Conservation (phyloP, 2,797 vertebrate species). For the Coilia nasus region DNA sequence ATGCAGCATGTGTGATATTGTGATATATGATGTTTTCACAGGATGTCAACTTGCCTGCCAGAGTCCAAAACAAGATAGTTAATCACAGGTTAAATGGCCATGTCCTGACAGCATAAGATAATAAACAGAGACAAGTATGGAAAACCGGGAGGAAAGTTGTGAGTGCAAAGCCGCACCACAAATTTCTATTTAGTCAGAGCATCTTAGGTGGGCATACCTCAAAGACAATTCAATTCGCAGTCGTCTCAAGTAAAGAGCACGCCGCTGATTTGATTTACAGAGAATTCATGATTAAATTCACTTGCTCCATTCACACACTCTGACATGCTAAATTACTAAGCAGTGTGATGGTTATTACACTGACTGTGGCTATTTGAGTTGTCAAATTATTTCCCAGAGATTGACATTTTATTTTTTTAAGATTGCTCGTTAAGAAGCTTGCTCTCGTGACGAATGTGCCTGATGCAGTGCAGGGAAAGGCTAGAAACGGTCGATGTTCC, state of each 20-base stretch:
- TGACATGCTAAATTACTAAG: conserved; percentile 52
- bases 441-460: conserved; percentile 24
- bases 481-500: not conserved
- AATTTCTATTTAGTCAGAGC: not conserved
- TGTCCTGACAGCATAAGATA: conserved; percentile 6
- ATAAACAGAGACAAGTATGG: not conserved
- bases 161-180: not conserved
- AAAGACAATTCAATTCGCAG: conserved; percentile 63
- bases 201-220: conserved; percentile 55
- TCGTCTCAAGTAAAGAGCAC: conserved; percentile 65
- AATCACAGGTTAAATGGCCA: conserved; percentile 15
- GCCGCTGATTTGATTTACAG: conserved; percentile 71
- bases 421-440: too few species aligned
- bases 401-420: conserved; percentile 43
- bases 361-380: conserved; percentile 56
- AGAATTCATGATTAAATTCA: conserved; percentile 72
- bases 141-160: not conserved
- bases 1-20: conserved; percentile 21
- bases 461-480: not conserved
- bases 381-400: conserved; percentile 51
- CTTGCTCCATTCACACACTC: conserved; percentile 51
- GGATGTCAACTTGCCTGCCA: conserved; percentile 1
- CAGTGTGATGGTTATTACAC: conserved; percentile 55
- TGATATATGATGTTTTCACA: conserved; percentile 21
- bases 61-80: not conserved